phyloP scores from a whole-genome alignment of 2,797 vertebrate species.

The Adrianichthys oophorus region DNA sequence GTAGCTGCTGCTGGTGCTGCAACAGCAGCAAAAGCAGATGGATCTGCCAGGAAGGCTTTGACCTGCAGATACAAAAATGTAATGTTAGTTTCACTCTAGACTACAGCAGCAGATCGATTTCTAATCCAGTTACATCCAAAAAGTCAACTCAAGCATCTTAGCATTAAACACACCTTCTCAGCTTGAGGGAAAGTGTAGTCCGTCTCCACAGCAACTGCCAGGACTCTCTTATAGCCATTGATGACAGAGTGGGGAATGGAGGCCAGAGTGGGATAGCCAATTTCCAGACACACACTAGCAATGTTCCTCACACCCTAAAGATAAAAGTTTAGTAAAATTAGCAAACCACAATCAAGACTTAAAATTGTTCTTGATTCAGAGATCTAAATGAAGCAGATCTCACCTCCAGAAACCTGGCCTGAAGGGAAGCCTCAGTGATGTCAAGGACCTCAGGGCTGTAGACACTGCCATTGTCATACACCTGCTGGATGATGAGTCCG shows the following conservation, averaged over 20 bases:
- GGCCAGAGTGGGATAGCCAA: constrained; percentile 95
- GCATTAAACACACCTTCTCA: constrained; percentile 86
- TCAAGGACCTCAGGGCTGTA: constrained; percentile 98
- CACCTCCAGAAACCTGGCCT: constrained; percentile 92
- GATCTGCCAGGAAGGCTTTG: constrained; percentile 94
- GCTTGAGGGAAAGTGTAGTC: constrained; percentile 94
- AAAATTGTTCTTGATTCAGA: background rate
- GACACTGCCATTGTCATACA: constrained; percentile 97
- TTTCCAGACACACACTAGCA: constrained; percentile 94
- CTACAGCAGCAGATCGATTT: constrained; percentile 74
- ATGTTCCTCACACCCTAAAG: constrained; percentile 91
- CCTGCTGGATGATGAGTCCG: constrained; percentile 94
- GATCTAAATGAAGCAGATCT: background rate
- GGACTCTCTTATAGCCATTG: constrained; percentile 94
- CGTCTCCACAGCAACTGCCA: constrained; percentile 93
- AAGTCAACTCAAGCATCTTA: background rate
- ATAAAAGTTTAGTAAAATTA: background rate
- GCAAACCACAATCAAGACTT: background rate
- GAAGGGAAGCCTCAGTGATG: constrained; percentile 94
- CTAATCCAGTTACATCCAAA: constrained; percentile 73
- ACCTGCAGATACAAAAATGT: constrained; percentile 73
- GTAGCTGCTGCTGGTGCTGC: constrained; percentile 76
- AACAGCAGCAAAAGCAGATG: constrained; percentile 87
- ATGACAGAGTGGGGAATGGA: constrained; percentile 93
- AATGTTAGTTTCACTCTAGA: background rate